Evolutionary conservation across 2,888 invertebrate genomes (phyloP).

Genomic region (Timandra comae): DNA sequence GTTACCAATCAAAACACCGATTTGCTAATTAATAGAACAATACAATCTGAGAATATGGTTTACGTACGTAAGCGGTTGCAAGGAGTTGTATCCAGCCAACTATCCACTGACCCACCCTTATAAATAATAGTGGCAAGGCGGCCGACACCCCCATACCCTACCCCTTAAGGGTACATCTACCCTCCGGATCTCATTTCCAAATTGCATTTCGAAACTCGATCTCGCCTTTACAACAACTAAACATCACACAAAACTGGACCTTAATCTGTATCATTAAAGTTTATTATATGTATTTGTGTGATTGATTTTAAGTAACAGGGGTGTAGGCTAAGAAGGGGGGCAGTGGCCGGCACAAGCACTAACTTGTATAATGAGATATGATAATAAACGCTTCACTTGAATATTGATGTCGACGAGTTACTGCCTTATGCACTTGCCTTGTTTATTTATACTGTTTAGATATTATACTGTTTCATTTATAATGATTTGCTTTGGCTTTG

Average conservation of each 20-base stretch:
- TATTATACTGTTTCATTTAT: slow-evolving; percentile 15
- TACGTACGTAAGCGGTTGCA: slow-evolving; percentile 49
- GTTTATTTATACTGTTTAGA: slow-evolving; percentile 53
- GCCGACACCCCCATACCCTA: slow-evolving; percentile 46
- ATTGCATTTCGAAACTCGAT: slow-evolving; percentile 72
- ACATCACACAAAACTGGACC: slow-evolving; percentile 29
- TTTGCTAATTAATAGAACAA: slow-evolving; percentile 53
- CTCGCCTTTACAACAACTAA: slow-evolving; percentile 59
- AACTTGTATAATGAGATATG: slow-evolving; percentile 78
- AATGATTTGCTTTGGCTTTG: slow-evolving; percentile 4
- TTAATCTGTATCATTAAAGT: slow-evolving; percentile 27
- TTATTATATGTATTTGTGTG: slow-evolving; percentile 21
- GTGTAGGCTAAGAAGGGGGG: slow-evolving; percentile 66
- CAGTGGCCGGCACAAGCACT: slow-evolving; percentile 63
- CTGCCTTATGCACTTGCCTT: slow-evolving; percentile 56
- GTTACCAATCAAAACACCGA: too few species aligned
- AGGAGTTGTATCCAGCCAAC: slow-evolving; percentile 36
- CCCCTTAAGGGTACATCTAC: slow-evolving; percentile 63
- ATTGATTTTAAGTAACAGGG: slow-evolving; percentile 52
- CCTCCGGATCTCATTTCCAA: slow-evolving; percentile 74
- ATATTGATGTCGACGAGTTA: slow-evolving; percentile 73
- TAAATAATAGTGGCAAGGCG: slow-evolving; percentile 74
- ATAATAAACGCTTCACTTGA: slow-evolving; percentile 73
- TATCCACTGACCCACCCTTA: slow-evolving; percentile 73
- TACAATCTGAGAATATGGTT: slow-evolving; percentile 57